Percentiles rank a stretch among this genome's conserved stretches.
These are phyloP conservation scores for Caenorhabditis briggsae DNA, from an alignment of 1,140 invertebrate species.

Conservation along the genomic window DNA sequence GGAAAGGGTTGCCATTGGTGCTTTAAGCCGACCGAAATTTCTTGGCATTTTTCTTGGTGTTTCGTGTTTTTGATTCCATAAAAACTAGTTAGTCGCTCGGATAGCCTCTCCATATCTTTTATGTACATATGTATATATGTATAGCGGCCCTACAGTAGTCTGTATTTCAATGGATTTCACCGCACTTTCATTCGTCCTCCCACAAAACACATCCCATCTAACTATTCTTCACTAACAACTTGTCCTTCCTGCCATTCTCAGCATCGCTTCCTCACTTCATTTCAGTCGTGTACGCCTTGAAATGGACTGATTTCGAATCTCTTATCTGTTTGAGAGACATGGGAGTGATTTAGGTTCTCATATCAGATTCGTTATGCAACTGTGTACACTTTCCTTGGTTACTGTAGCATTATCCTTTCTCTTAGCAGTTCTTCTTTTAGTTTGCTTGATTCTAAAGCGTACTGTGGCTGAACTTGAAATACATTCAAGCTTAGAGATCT, in stretches of 20 bases:
- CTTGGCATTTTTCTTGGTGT: conserved; percentile 27
- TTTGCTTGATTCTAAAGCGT: too few species aligned
- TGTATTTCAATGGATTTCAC: conserved; percentile 56
- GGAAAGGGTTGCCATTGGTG: not conserved
- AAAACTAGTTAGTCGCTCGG: conserved; percentile 55
- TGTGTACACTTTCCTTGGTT: not conserved
- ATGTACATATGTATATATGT: conserved; percentile 43
- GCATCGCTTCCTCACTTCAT: not conserved
- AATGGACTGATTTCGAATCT: not conserved
- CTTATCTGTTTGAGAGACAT: too few species aligned
- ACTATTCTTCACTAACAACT: conserved; percentile 56
- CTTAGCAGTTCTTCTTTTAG: too few species aligned
- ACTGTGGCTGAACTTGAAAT: too few species aligned
- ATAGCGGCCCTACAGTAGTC: conserved; percentile 44
- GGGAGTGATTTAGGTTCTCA: too few species aligned
- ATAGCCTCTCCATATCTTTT: conserved; percentile 52
- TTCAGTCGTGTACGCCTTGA: not conserved
- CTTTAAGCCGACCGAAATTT: conserved; percentile 24
- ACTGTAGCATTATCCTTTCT: not conserved
- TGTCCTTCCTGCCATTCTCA: conserved; percentile 38
- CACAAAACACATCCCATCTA: conserved; percentile 54
- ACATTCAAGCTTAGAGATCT: too few species aligned
- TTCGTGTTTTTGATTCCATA: conserved; percentile 20
- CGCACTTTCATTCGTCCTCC: conserved; percentile 51
- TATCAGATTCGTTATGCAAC: too few species aligned